Base-by-base conservation (phyloP, 2,888 invertebrate species). In the Melitaea athalia region DNA sequence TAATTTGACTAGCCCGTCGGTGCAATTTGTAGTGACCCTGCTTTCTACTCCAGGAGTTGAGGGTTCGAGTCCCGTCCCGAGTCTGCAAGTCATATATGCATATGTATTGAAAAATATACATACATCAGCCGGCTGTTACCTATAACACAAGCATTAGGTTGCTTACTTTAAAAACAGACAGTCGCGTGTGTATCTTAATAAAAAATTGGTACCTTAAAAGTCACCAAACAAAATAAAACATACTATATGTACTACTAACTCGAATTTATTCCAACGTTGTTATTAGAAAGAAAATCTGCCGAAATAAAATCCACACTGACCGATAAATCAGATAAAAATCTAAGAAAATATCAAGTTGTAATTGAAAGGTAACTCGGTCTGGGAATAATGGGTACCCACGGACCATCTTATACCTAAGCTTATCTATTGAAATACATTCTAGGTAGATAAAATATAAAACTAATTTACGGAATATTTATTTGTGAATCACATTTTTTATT, bases 301-400 rank as follows among this genome's bases (percentile, higher is more conserved):
- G 24, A 55, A 63, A 63, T 42, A 43, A 60, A 59, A 43, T 64
- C 17, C 47, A 24, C 15, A 38, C 59, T 61, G 53, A 31, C 57
- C 71, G 61, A 70, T 70, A 71, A 71, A 71, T 74, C 69, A 67
- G 74, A 71, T 69, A 68, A 64, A 68, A 57, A 64, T 49, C 47
- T 52, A 65, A 63, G 70, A 72, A 74, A 73, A 69, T 70, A 70
- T 69, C 69, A 71, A 59, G 64, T 45, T 67, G 67, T 67, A 70
- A 74, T 74, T 74, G 67, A 70, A 73, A 69, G 61, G 63, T 66
- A 71, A 60, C 55, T 63, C 53, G 52, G n/a, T 57, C 33, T 42
- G 33, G 55, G 63, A 47, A 55, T 69, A 64, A 64, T 55, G 63
- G 61, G 61, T 63, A 59, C 52, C 47, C n/a, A 62, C 47, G 59